Percentiles rank a stretch among this genome's conserved stretches.
Conservation (phyloP, 2,888 invertebrate species). For the Metopia argyrocephala region DNA sequence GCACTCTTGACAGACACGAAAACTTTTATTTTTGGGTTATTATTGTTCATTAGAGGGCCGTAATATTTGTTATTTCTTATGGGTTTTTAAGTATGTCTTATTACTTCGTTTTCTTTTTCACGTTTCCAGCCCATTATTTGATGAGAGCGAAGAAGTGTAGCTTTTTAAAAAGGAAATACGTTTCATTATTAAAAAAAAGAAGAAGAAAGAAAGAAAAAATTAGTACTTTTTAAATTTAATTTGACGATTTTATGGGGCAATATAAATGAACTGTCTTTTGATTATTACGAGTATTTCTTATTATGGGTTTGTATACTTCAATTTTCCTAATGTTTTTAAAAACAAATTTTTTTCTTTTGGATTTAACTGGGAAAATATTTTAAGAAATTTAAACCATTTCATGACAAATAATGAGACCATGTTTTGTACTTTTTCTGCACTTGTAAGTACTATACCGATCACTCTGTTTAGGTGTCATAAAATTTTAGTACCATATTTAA, state of each 20-base stretch:
- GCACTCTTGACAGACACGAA: not conserved
- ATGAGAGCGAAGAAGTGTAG: not conserved
- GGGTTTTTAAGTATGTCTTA: conserved; percentile 36
- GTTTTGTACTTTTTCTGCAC: not conserved
- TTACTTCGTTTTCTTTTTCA: not conserved
- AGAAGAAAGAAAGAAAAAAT: not conserved
- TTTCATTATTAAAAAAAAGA: not conserved
- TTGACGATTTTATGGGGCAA: not conserved
- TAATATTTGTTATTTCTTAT: conserved; percentile 1
- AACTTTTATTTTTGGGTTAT: not conserved
- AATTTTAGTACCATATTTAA: conserved; percentile 51
- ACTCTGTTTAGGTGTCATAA: conserved; percentile 6
- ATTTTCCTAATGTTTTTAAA: not conserved
- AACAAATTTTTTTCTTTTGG: too few species aligned
- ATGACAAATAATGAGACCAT: conserved; percentile 18
- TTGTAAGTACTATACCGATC: conserved; percentile 19
- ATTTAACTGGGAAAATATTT: conserved; percentile 9
- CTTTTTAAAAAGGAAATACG: conserved; percentile 38
- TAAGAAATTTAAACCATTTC: conserved; percentile 14
- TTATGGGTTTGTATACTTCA: not conserved
- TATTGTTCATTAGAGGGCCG: conserved; percentile 30
- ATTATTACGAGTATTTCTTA: not conserved
- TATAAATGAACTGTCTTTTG: conserved; percentile 9
- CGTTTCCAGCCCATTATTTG: not conserved
- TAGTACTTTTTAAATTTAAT: not conserved